phyloP scores from a whole-genome alignment of 2,797 vertebrate genomes.

The Botia kubotai region DNA sequence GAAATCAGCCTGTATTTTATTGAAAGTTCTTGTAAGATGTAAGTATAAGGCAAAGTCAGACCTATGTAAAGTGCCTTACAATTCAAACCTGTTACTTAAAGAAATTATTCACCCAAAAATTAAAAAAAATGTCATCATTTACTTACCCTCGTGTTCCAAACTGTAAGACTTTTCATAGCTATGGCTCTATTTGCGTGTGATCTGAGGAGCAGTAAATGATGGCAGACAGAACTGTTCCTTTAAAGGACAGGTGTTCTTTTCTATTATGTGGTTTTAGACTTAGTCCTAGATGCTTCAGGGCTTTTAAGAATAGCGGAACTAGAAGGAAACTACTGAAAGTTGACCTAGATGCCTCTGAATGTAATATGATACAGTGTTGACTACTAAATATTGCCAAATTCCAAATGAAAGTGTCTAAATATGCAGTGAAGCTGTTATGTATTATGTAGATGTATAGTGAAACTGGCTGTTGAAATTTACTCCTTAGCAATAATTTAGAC shows the following conservation, averaged over 20 bases:
- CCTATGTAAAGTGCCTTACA: slow-evolving; percentile 89
- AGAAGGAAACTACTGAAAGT: slow-evolving; percentile 36
- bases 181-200: not conserved
- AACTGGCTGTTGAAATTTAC: slow-evolving; percentile 16
- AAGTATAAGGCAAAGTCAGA: slow-evolving; percentile 68
- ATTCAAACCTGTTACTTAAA: slow-evolving; percentile 38
- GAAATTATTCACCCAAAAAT: slow-evolving; percentile 9
- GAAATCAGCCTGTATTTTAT: slow-evolving; percentile 74
- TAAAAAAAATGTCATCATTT: not conserved
- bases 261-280: not conserved
- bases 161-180: no score
- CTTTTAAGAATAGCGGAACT: slow-evolving; percentile 20
- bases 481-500: slow-evolving; percentile 59
- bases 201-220: not conserved
- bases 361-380: slow-evolving; percentile 65
- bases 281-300: not conserved
- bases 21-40: slow-evolving; percentile 55
- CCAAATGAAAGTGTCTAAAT: slow-evolving; percentile 52
- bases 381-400: slow-evolving; percentile 74
- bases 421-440: slow-evolving; percentile 59
- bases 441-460: slow-evolving; percentile 43
- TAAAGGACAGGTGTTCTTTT: no score
- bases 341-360: slow-evolving; percentile 57
- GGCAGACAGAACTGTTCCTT: not conserved
- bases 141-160: not conserved